A percentile compares a stretch with the other conserved stretches of the same genome.
Evolutionary conservation across 2,888 invertebrate genomes (phyloP).

Genomic region (Rhogogaster chlorosoma): DNA sequence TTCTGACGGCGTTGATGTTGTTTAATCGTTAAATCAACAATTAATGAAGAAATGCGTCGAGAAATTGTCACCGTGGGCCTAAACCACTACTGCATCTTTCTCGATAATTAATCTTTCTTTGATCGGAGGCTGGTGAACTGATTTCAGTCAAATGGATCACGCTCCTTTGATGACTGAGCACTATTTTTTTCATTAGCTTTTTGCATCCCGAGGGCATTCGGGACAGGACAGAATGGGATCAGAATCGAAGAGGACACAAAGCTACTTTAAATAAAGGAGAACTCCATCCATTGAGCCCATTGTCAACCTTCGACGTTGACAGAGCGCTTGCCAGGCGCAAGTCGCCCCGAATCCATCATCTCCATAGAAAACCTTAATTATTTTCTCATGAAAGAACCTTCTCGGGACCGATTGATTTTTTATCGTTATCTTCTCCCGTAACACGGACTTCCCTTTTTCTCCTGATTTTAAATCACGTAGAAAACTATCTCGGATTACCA

Average conservation of each 20-base stretch:
- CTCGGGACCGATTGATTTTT: constrained; percentile 61
- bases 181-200: constrained; percentile 67
- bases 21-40: neutral
- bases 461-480: constrained; percentile 32
- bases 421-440: constrained; percentile 38
- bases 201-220: constrained; percentile 55
- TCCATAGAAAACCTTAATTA: constrained; percentile 78
- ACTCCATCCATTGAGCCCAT: constrained; percentile 77
- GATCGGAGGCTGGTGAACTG: constrained; percentile 29
- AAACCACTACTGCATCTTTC: neutral
- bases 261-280: constrained; percentile 78
- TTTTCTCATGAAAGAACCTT: constrained; percentile 76
- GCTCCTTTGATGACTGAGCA: constrained; percentile 64
- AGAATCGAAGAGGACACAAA: constrained; percentile 73
- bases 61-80: neutral
- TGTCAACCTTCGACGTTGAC: constrained; percentile 77
- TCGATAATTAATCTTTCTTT: constrained; percentile 36
- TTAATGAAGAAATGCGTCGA: neutral
- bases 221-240: constrained; percentile 58
- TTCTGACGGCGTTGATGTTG: neutral
- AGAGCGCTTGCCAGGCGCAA: constrained; percentile 73
- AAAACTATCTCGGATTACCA: constrained; percentile 34
- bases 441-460: constrained; percentile 36
- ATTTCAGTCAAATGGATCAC: constrained; percentile 46
- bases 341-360: constrained; percentile 75